phyloP scores from a whole-genome alignment of 2,888 invertebrate species.

The Lasioglossum figueresi region DNA sequence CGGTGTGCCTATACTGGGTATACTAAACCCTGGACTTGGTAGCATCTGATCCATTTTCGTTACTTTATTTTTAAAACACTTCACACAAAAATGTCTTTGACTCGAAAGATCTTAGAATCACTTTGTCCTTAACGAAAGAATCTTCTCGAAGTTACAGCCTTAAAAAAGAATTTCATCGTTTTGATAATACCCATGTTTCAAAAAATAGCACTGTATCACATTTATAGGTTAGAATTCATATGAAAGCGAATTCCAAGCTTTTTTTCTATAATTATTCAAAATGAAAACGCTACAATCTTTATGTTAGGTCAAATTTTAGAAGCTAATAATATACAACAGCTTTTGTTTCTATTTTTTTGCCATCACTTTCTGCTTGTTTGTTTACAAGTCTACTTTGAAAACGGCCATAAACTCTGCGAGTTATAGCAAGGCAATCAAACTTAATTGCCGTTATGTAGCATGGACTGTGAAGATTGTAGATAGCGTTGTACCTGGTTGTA shows the following conservation, averaged over 20 bases:
- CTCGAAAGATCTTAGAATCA: not conserved
- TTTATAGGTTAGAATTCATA: slow-evolving; percentile 40
- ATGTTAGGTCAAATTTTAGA: not conserved
- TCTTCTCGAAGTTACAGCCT: not conserved
- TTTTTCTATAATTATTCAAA: not conserved
- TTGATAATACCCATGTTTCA: slow-evolving; percentile 26
- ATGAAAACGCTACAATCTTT: not conserved
- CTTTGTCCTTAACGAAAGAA: not conserved
- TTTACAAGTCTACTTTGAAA: slow-evolving; percentile 47
- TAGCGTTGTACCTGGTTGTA: too few species aligned
- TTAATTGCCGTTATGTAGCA: not conserved
- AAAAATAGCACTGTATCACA: not conserved
- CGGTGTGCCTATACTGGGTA: slow-evolving; percentile 96
- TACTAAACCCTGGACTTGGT: slow-evolving; percentile 94
- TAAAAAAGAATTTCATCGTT: not conserved
- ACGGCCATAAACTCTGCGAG: slow-evolving; percentile 33
- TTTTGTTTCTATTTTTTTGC: slow-evolving; percentile 5
- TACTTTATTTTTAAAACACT: slow-evolving; percentile 1
- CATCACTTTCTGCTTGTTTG: slow-evolving; percentile 40
- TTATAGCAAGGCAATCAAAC: not conserved
- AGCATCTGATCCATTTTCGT: slow-evolving; percentile 94
- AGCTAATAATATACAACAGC: not conserved
- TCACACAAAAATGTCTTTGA: slow-evolving; percentile 19
- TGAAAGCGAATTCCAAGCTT: not conserved
- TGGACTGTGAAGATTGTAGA: too few species aligned